Evolutionary conservation across 1,140 invertebrate genomes (phyloP).

Genomic region (Antheraea mylitta): DNA sequence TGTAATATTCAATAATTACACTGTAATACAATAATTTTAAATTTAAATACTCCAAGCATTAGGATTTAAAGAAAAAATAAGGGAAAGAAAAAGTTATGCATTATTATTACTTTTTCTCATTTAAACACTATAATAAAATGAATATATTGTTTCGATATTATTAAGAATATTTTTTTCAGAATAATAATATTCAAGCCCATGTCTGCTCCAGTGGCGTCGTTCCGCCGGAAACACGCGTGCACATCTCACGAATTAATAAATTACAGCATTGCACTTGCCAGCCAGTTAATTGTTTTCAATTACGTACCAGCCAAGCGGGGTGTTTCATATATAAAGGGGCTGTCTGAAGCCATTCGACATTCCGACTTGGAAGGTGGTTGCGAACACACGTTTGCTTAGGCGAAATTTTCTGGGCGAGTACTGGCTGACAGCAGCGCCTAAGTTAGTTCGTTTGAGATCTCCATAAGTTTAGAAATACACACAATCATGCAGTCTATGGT

Average conservation of each 20-base stretch:
- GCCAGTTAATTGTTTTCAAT: slow-evolving; percentile 72
- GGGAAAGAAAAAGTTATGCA: too few species aligned
- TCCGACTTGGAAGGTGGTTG: slow-evolving; percentile 61
- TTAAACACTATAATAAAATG: neutral
- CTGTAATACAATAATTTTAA: too few species aligned
- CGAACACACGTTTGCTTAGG: slow-evolving; percentile 64
- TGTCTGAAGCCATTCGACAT: slow-evolving; percentile 51
- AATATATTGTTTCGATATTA: neutral
- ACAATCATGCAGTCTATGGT: slow-evolving; percentile 76
- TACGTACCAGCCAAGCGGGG: slow-evolving; percentile 54
- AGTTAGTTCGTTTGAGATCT: slow-evolving; percentile 77
- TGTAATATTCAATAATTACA: too few species aligned
- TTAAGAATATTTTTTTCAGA: neutral
- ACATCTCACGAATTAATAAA: slow-evolving; percentile 56
- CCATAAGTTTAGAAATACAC: slow-evolving; percentile 45
- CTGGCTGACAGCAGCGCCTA: slow-evolving; percentile 69
- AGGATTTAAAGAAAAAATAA: too few species aligned
- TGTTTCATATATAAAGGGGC: slow-evolving; percentile 69
- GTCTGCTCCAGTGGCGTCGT: slow-evolving; percentile 11
- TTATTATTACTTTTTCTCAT: neutral
- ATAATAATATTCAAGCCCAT: neutral
- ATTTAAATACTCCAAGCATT: too few species aligned
- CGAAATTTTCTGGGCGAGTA: slow-evolving; percentile 74
- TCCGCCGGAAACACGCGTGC: slow-evolving; percentile 35
- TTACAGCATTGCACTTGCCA: slow-evolving; percentile 64